Conservation (phyloP, 1,140 invertebrate species). For the Venustaconcha ellipsiformis region DNA sequence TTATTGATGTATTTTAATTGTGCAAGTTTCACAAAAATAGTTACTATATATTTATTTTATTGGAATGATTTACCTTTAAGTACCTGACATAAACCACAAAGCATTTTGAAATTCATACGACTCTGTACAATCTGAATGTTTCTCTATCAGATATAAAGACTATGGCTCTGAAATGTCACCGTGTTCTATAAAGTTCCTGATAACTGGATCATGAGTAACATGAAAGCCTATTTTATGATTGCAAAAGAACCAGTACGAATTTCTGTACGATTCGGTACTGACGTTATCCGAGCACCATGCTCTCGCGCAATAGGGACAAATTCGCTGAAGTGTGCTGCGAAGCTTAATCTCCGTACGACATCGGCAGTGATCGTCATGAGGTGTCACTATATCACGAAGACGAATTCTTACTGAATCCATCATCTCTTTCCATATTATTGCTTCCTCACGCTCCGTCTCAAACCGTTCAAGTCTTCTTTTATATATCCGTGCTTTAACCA, state of each 20-base stretch:
- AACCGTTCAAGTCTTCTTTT: slow-evolving; percentile 5
- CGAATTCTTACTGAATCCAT: slow-evolving; percentile 16
- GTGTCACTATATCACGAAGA: slow-evolving; percentile 14
- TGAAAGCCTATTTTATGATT: slow-evolving; percentile 26
- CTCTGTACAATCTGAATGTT: too few species aligned
- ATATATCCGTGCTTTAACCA: slow-evolving; percentile 9
- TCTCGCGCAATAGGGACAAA: slow-evolving; percentile 19
- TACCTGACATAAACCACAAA: too few species aligned
- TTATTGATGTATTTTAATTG: too few species aligned
- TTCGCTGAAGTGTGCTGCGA: slow-evolving; percentile 11
- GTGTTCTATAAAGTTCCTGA: slow-evolving; percentile 14
- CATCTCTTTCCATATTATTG: slow-evolving; percentile 1
- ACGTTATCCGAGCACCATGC: slow-evolving; percentile 22
- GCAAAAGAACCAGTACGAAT: slow-evolving; percentile 19
- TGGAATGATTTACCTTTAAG: too few species aligned
- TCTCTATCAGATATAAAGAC: too few species aligned
- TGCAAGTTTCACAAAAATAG: too few species aligned
- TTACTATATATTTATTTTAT: too few species aligned
- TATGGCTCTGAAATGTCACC: neutral
- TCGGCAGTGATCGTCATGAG: slow-evolving; percentile 25
- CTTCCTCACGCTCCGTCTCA: slow-evolving; percentile 9
- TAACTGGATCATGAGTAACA: slow-evolving; percentile 18
- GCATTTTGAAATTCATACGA: too few species aligned
- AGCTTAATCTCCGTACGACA: slow-evolving; percentile 25
- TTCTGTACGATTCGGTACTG: slow-evolving; percentile 20